Base-by-base conservation (phyloP, 2,888 invertebrate genomes). In the Phrixothrix hirtus region DNA sequence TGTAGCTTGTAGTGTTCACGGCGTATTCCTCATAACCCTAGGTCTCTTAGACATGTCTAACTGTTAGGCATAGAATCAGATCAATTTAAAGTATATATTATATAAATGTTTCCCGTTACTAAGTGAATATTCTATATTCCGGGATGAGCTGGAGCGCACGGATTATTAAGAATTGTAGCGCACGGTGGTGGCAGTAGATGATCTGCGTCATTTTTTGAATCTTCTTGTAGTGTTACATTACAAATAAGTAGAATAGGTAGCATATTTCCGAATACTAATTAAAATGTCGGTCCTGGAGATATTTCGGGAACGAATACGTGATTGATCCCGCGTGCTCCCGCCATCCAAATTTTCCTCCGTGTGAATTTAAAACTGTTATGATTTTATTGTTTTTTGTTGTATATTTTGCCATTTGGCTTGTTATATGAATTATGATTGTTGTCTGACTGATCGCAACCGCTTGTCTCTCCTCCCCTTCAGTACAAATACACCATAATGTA, bases 101-200 rank as follows among this genome's bases (percentile, higher is more conserved):
- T 75, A 75, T 76, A 74, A 76, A 76, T 76, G 76, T 77, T 77
- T 75, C 75, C 75, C 76, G 76, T 77, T 77, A 75, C 71, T 72
- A 72, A 71, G 72, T 75, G 70, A 74, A 75, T 74, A 75, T 74
- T 74, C 71, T 75, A 75, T 75, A 62, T 44, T 49, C 32, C 13
- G 38, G 39, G 36, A 17, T 38, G 43, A 12, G 49, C 41, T 16
- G 53, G 51, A 56, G 49, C 53, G 56, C 38, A 30, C 48, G 42
- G 51, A 34, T 30, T 29, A 21, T 32, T 6, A 13, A 27, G 17
- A 32, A 31, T 77, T 76, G 76, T 75, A 75, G 76, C 76, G 63
- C 74, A 69, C 68, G 11, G 17, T 11, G 26, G 10, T 9, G 14
- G 43, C 32, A n/a, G n/a, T n/a, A n/a, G n/a, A n/a, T n/a, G n/a